These are phyloP conservation scores for Empis livida DNA, from an alignment of 2,888 invertebrate species.

Conservation along the genomic window DNA sequence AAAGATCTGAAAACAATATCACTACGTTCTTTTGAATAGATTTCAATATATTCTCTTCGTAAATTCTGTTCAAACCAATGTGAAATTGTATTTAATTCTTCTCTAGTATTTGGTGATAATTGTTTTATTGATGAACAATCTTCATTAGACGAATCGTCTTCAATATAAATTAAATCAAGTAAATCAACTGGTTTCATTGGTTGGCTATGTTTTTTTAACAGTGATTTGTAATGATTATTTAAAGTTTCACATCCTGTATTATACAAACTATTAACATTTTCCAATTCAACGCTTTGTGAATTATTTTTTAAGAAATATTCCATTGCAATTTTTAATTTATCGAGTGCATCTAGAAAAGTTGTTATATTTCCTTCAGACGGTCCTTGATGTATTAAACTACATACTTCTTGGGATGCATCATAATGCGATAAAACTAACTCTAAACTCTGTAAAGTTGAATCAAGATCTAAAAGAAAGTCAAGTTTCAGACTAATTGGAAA, in stretches of 20 bases:
- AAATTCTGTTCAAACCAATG: conserved; percentile 73
- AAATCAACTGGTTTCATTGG: conserved; percentile 78
- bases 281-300: conserved; percentile 83
- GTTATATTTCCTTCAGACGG: conserved; percentile 53
- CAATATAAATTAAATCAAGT: conserved; percentile 72
- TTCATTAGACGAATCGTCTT: conserved; percentile 57
- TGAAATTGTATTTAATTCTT: conserved; percentile 65
- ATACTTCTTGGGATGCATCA: conserved; percentile 86
- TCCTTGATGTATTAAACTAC: conserved; percentile 71
- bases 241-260: conserved; percentile 74
- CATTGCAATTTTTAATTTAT: conserved; percentile 73
- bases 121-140: conserved; percentile 51
- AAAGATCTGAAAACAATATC: conserved; percentile 63
- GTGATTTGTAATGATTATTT: conserved; percentile 76
- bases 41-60: conserved; percentile 58
- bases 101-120: conserved; percentile 54
- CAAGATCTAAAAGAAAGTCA: conserved; percentile 56
- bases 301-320: conserved; percentile 87
- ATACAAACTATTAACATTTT: conserved; percentile 70
- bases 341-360: conserved; percentile 58
- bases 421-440: conserved; percentile 94
- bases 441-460: conserved; percentile 70
- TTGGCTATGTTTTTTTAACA: conserved; percentile 73
- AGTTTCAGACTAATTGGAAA: too few species aligned
- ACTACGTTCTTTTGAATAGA: conserved; percentile 63